phyloP scores from a whole-genome alignment of 2,113 vertebrate genomes.

The Tupaia tana region DNA sequence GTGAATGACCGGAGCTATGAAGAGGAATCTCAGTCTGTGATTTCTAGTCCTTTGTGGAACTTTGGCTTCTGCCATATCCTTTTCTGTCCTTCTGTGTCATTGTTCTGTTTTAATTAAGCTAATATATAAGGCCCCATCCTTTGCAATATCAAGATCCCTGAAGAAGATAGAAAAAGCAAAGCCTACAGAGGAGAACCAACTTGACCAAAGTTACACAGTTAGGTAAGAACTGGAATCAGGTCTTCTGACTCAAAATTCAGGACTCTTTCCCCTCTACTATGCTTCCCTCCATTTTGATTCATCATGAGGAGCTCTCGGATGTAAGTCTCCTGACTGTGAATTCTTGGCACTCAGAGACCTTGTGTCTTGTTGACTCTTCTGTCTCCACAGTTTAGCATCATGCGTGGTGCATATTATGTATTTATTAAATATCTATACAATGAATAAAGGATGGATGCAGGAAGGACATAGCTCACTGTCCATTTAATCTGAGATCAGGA shows the following conservation, averaged over 20 bases:
- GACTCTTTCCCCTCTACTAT: neutral
- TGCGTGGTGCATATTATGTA: too few relatives aligned
- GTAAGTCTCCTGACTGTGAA: neutral
- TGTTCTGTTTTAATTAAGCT: neutral
- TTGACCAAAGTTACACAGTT: neutral
- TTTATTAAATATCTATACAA: neutral
- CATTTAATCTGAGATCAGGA: neutral
- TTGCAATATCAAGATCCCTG: neutral
- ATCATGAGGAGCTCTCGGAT: neutral
- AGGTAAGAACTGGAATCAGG: neutral
- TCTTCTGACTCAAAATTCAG: neutral
- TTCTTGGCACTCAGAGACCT: neutral
- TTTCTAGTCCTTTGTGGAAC: neutral
- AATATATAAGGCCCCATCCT: neutral
- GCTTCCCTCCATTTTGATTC: neutral
- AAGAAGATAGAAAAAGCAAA: neutral
- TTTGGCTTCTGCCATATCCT: neutral
- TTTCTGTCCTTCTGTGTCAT: neutral
- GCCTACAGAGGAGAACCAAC: neutral
- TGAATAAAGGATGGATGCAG: neutral
- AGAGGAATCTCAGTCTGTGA: neutral
- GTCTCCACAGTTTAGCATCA: neutral
- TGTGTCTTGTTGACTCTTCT: neutral
- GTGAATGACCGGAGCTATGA: neutral
- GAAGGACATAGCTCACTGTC: neutral